Evolutionary conservation across 2,797 vertebrate species (phyloP).

Genomic region (Fistularia commersonii): DNA sequence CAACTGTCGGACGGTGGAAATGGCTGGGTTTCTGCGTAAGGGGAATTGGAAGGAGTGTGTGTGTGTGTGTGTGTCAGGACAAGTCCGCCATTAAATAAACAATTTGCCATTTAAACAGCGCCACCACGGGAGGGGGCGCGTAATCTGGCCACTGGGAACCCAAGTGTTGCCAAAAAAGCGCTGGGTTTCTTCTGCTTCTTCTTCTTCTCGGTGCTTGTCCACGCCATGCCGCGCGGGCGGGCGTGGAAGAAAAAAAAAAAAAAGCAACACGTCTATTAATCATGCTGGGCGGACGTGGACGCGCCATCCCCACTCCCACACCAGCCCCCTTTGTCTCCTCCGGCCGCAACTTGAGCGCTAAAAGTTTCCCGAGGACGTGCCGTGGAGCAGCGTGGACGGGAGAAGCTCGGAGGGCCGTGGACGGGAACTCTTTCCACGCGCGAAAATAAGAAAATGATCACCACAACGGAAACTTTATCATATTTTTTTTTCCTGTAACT

Average conservation of each 20-base stretch:
- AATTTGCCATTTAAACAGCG: neutral
- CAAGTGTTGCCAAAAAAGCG: slow-evolving; percentile 18
- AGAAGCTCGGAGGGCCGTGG: too few relatives aligned
- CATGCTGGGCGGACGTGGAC: slow-evolving; percentile 76
- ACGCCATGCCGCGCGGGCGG: slow-evolving; percentile 71
- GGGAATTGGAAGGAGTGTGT: neutral
- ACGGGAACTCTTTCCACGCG: too few relatives aligned
- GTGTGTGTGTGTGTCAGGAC: neutral
- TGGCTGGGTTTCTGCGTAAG: slow-evolving; percentile 63
- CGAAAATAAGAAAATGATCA: too few relatives aligned
- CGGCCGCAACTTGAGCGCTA: slow-evolving; percentile 67
- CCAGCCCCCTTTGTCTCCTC: slow-evolving; percentile 72
- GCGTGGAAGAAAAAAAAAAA: slow-evolving; percentile 72
- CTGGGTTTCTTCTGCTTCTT: slow-evolving; percentile 20
- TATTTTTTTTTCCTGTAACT: too few relatives aligned
- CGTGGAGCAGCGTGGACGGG: slow-evolving; percentile 40
- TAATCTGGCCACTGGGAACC: slow-evolving; percentile 2
- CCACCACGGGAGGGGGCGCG: neutral
- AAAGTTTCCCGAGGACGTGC: too few relatives aligned
- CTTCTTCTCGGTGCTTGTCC: slow-evolving; percentile 65
- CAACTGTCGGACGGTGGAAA: slow-evolving; percentile 75
- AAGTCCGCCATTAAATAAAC: slow-evolving; percentile 4
- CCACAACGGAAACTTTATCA: too few relatives aligned
- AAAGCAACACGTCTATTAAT: slow-evolving; percentile 81
- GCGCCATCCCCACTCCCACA: slow-evolving; percentile 68